Evolutionary conservation across 2,113 vertebrate species (phyloP).

Genomic region (Aix galericulata): DNA sequence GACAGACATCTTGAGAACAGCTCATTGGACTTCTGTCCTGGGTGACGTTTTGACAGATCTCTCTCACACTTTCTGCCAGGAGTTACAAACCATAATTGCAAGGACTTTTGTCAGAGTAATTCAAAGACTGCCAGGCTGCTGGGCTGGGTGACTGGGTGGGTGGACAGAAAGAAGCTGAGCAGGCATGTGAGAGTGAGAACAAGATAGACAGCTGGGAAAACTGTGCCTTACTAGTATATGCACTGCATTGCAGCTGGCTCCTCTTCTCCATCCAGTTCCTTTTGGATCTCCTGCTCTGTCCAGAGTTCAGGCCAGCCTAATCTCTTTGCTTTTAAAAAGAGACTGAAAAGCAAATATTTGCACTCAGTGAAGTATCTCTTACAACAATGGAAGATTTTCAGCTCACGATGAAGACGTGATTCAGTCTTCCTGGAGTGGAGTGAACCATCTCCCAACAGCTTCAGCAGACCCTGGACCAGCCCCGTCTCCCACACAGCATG

Average conservation of each 20-base stretch:
- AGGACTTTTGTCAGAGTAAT: background rate
- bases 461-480: fast-evolving
- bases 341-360: background rate
- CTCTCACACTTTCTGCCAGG: background rate
- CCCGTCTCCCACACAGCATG: background rate
- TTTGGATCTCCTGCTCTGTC: background rate
- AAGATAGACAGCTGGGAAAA: background rate
- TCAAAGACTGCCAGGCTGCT: too few species aligned
- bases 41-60: background rate
- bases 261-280: background rate
- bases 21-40: background rate
- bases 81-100: background rate
- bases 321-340: background rate
- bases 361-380: background rate
- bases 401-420: background rate
- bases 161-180: background rate
- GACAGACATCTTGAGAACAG: background rate
- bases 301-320: background rate
- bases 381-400: background rate
- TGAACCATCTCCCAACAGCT: background rate
- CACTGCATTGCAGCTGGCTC: background rate
- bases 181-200: fast-evolving
- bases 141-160: background rate
- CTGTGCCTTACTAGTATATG: background rate
- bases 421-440: background rate